Evolutionary conservation across 2,888 invertebrate genomes (phyloP).

Genomic region (Actias luna): DNA sequence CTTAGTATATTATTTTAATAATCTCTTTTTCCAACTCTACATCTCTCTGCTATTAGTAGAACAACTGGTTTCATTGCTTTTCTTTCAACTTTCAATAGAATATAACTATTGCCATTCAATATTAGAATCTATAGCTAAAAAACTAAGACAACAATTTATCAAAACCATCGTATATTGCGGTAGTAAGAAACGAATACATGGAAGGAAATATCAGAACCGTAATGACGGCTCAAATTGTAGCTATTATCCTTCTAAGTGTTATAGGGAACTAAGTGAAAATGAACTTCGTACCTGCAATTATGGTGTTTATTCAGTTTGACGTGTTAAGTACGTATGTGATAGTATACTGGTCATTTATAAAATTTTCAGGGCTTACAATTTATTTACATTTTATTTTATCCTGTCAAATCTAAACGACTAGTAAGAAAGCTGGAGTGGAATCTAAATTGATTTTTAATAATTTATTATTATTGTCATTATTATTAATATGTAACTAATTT

Average conservation of each 20-base stretch:
- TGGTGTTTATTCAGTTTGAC: neutral
- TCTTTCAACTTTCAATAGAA: neutral
- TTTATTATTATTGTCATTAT: too few species aligned
- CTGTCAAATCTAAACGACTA: neutral
- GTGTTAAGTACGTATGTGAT: neutral
- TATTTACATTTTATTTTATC: neutral
- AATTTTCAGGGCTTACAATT: neutral
- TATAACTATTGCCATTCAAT: constrained; percentile 4
- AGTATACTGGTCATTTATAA: neutral
- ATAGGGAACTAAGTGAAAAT: constrained; percentile 3
- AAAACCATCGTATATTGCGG: neutral
- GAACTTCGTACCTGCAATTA: neutral
- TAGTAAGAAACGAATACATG: constrained; percentile 3
- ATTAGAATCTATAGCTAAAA: neutral
- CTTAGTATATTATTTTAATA: neutral
- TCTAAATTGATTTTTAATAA: too few species aligned
- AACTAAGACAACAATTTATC: neutral
- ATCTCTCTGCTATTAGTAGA: neutral
- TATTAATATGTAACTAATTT: too few species aligned
- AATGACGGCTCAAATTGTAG: constrained; percentile 7
- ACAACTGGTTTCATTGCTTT: neutral
- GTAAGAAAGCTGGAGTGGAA: neutral
- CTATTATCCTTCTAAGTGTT: constrained; percentile 1
- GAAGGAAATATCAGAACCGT: constrained; percentile 7
- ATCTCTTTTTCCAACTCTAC: neutral